Evolutionary conservation across 2,113 vertebrate genomes (phyloP).

Genomic region (Rissa tridactyla): DNA sequence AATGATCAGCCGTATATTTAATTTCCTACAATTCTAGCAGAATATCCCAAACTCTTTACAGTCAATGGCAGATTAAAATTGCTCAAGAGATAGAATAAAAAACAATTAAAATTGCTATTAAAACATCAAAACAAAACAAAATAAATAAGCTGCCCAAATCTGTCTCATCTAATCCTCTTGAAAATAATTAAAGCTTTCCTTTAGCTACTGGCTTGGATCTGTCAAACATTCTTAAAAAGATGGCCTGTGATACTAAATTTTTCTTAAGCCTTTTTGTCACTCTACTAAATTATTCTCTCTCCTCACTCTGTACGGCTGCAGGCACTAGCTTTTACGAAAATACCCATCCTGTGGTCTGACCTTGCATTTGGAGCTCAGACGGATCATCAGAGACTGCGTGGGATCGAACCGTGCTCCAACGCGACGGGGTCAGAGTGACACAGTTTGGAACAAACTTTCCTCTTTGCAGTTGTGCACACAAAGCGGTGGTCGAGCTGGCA

Average conservation of each 20-base stretch:
- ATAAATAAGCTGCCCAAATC: slow-evolving; percentile 46
- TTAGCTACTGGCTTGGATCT: slow-evolving; percentile 13
- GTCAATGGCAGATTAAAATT: slow-evolving; percentile 28
- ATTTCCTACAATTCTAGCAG: background rate
- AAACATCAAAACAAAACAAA: slow-evolving; percentile 40
- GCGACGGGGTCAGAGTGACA: background rate
- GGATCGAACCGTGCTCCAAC: background rate
- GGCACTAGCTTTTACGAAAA: background rate
- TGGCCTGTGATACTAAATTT: background rate
- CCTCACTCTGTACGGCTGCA: background rate
- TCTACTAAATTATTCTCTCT: background rate
- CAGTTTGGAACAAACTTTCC: background rate
- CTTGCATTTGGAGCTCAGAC: background rate
- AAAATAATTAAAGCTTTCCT: slow-evolving; percentile 47
- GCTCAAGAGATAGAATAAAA: slow-evolving; percentile 35
- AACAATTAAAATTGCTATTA: slow-evolving; percentile 44
- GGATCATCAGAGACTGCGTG: fast-evolving
- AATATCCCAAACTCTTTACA: slow-evolving; percentile 5
- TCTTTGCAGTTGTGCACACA: background rate
- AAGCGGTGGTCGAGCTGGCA: background rate
- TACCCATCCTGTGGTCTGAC: background rate
- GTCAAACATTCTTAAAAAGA: slow-evolving; percentile 34
- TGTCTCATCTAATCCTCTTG: slow-evolving; percentile 53
- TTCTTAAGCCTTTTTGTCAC: slow-evolving; percentile 5
- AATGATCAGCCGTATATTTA: background rate